These are phyloP conservation scores for Cyclura pinguis DNA, from an alignment of 2,797 vertebrate species.

Conservation along the genomic window DNA sequence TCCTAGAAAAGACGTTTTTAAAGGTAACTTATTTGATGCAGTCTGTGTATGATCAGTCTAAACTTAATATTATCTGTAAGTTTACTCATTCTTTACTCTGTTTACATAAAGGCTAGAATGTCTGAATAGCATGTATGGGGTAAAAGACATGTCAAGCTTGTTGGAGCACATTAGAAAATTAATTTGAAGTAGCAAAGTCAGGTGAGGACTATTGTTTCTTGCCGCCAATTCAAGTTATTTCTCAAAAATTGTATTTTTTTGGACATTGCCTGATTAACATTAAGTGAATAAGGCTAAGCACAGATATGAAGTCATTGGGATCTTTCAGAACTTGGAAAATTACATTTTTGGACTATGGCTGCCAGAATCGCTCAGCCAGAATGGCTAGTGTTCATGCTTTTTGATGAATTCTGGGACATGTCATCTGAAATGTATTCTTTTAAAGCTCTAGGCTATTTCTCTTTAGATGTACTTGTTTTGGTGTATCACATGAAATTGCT, in stretches of 20 bases:
- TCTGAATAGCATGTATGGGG: slow-evolving; percentile 13
- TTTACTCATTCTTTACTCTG: slow-evolving; percentile 22
- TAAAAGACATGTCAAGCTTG: slow-evolving; percentile 14
- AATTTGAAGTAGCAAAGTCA: not conserved
- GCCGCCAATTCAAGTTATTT: slow-evolving; percentile 8
- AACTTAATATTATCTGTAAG: slow-evolving; percentile 2
- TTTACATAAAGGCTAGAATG: not conserved
- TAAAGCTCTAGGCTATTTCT: no score
- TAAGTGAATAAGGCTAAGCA: not conserved
- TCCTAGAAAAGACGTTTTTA: not conserved
- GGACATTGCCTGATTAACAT: not conserved
- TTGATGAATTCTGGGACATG: no score
- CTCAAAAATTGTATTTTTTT: not conserved
- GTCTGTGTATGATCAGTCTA: no score
- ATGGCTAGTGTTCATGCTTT: no score
- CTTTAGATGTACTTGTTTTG: not conserved
- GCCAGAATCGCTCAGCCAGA: no score
- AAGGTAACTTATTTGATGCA: not conserved
- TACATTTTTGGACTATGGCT: not conserved
- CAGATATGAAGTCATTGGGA: not conserved
- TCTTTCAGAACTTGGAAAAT: no score
- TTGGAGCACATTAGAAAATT: slow-evolving; percentile 55
- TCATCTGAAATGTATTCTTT: no score
- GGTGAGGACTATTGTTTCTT: not conserved
- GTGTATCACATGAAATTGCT: not conserved